Base-by-base conservation (phyloP, 2,888 invertebrate species). In the Drosophila neutralis region DNA sequence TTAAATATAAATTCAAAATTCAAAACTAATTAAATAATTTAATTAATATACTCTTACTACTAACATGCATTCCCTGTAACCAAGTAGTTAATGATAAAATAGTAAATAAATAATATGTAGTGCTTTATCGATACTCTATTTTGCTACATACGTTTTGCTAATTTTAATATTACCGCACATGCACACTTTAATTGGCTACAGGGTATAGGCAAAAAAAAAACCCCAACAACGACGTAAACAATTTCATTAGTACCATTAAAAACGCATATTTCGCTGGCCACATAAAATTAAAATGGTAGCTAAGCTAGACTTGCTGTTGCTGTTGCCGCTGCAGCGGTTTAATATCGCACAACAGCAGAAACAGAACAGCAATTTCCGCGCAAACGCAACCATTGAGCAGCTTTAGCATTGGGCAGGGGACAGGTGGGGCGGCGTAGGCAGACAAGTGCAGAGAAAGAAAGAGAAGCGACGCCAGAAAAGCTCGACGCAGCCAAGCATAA, bases 171-270 rank as follows among this genome's bases (percentile, higher is more conserved):
- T 57, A 57, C 57, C 42, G 11, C 15, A 15, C 15, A 29, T 6
- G 29, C 15, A 31, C 15, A 40, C 21, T 31, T 40, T n/a, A 4
- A 15, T 31, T 57, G 13, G 21, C 27, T 60, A 62, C 38, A 53
- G 66, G 66, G 66, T 67, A 73, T 33, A 51, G 21, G 10, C 54
- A 54, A 67, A 54, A 45, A 45, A 45, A 24, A 45, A 7, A 4
- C 45, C 6, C 21, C 21, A 21, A 33, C 33, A 60, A 65, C 57
- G 60, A 59, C 33, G 49, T 60, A 73, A 83, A 82, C 66, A 73
- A 69, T 69, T 78, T 78, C 70, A 76, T 82, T 80, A 87, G 87
- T 78, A 89, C 78, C 80, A 86, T 89, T 81, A 80, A 82, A 80
- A 82, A 85, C 85, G 85, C 87, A 84, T 84, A 78, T 82, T 77